phyloP scores from a whole-genome alignment of 64 coral and sea anemone genomes.

The Actinia tenebrosa region DNA sequence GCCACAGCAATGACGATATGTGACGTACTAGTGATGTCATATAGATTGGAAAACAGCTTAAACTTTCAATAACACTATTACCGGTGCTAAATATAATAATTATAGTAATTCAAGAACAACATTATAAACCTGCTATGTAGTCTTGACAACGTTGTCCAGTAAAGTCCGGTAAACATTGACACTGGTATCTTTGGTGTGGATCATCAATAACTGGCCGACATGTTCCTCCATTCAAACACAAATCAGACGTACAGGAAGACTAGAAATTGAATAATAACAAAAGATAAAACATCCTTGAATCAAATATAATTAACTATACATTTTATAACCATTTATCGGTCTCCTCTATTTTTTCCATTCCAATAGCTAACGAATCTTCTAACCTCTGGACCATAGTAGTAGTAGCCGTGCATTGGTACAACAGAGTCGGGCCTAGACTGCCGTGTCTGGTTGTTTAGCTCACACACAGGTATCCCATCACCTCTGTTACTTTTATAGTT shows the following conservation, averaged over 20 bases:
- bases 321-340: no score
- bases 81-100: no score
- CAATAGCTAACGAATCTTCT: no score
- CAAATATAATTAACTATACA: no score
- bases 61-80: no score
- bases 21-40: no score
- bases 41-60: no score
- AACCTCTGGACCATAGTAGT: constrained; percentile 5
- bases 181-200: background rate
- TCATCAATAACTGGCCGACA: background rate
- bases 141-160: constrained; percentile 12
- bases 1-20: no score
- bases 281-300: no score
- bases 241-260: background rate
- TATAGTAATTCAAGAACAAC: no score
- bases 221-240: constrained; percentile 35
- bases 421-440: background rate
- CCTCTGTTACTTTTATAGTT: background rate
- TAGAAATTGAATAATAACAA: no score
- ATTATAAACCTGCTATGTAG: background rate
- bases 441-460: background rate
- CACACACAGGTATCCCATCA: background rate
- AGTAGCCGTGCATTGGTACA: background rate
- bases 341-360: no score
- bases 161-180: constrained; percentile 12